A percentile compares a stretch with the other conserved stretches of the same genome.
These are phyloP conservation scores for Cephus runcator DNA, from an alignment of 2,888 invertebrate genomes.

Conservation along the genomic window DNA sequence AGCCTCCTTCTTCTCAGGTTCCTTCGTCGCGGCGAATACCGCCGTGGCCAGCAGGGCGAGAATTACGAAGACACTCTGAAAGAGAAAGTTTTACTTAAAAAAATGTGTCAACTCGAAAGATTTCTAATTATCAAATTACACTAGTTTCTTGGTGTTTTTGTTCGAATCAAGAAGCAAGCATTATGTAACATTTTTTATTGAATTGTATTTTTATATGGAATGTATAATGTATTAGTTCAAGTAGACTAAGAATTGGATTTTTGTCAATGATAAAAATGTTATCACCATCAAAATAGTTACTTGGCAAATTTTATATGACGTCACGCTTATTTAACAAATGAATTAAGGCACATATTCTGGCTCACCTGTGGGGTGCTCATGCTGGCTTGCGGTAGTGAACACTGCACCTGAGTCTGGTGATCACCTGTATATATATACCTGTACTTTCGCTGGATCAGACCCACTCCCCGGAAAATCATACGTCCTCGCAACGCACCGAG, in stretches of 20 bases:
- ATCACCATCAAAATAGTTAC: too few species aligned
- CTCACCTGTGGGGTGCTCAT: conserved; percentile 59
- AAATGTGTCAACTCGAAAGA: not conserved
- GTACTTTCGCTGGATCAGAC: conserved; percentile 57
- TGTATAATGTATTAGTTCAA: too few species aligned
- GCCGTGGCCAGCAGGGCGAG: conserved; percentile 41
- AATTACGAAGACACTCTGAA: conserved; percentile 30
- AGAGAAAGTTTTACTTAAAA: not conserved
- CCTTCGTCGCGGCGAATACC: conserved; percentile 32
- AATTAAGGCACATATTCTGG: conserved; percentile 13
- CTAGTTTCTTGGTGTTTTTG: too few species aligned
- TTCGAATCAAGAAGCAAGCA: too few species aligned
- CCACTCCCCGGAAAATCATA: conserved; percentile 54
- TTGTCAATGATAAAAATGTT: too few species aligned
- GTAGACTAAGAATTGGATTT: too few species aligned
- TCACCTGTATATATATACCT: conserved; percentile 60
- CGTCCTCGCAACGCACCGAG: conserved; percentile 16
- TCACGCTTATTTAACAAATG: too few species aligned
- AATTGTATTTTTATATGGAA: too few species aligned
- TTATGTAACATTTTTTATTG: too few species aligned
- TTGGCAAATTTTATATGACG: too few species aligned
- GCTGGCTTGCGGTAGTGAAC: conserved; percentile 53
- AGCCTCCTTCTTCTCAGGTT: conserved; percentile 1
- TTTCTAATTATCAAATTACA: too few species aligned
- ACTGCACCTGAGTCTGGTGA: conserved; percentile 56